Conservation (phyloP, 1,140 invertebrate genomes). For the Drosophila tropicalis region DNA sequence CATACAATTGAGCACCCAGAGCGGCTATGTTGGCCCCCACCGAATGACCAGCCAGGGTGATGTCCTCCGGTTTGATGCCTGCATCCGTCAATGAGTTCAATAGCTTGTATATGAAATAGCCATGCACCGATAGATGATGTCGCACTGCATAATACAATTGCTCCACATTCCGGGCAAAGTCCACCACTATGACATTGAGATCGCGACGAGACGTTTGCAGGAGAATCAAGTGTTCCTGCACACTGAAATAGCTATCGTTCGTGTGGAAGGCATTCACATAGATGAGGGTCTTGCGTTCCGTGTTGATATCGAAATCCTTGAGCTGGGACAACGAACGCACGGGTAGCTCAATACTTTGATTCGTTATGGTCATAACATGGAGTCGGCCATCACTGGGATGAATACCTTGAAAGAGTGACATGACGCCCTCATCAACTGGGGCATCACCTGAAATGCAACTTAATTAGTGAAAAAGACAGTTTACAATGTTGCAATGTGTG, state of each 20-base stretch:
- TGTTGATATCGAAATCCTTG: conserved; percentile 68
- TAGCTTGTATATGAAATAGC: conserved; percentile 69
- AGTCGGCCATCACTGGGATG: conserved; percentile 72
- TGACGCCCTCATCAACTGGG: conserved; percentile 75
- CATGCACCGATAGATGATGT: conserved; percentile 68
- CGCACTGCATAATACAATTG: conserved; percentile 74
- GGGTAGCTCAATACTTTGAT: conserved; percentile 68
- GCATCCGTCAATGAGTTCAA: conserved; percentile 46
- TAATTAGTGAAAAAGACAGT: neutral
- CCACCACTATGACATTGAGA: conserved; percentile 71
- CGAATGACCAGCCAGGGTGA: conserved; percentile 75
- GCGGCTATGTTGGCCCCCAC: conserved; percentile 77
- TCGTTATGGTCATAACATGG: conserved; percentile 74
- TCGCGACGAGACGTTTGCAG: conserved; percentile 66
- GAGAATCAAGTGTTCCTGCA: conserved; percentile 68
- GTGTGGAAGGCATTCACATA: conserved; percentile 78
- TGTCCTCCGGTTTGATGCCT: conserved; percentile 54
- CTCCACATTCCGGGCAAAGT: conserved; percentile 69
- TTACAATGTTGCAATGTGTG: too few relatives aligned
- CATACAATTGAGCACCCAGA: conserved; percentile 61
- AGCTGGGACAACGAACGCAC: conserved; percentile 66
- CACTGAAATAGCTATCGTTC: conserved; percentile 70
- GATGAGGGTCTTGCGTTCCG: conserved; percentile 66
- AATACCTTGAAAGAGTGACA: conserved; percentile 73
- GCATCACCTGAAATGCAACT: conserved; percentile 56